phyloP scores from a whole-genome alignment of 1,140 invertebrate genomes.

The Anoplophora glabripennis region DNA sequence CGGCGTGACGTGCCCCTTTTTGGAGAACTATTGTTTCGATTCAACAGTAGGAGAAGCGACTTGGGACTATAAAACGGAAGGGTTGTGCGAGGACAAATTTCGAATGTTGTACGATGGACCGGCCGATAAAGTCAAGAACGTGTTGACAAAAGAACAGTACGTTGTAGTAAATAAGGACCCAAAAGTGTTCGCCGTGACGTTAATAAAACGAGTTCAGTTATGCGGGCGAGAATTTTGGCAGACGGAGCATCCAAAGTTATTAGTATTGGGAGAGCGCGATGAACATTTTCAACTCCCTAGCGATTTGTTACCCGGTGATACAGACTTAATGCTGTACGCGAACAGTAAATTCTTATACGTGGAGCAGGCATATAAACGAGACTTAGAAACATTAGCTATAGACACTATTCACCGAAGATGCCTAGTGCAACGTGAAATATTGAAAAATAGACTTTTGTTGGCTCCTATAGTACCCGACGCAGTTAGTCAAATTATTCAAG shows the following conservation, averaged over 20 bases:
- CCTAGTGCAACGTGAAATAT: not conserved
- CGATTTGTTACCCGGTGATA: not conserved
- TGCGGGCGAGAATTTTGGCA: slow-evolving; percentile 5
- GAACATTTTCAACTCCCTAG: not conserved
- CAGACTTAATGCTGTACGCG: too few species aligned
- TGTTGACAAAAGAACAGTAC: not conserved
- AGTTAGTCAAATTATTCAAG: slow-evolving; percentile 3
- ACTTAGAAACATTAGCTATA: too few species aligned
- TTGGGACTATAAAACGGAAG: slow-evolving; percentile 3
- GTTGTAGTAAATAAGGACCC: slow-evolving; percentile 5
- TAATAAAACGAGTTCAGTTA: not conserved
- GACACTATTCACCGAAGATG: slow-evolving; percentile 1
- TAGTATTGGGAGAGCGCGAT: not conserved
- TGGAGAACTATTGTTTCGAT: slow-evolving; percentile 16
- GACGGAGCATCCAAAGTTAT: slow-evolving; percentile 14
- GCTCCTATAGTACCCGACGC: slow-evolving; percentile 2
- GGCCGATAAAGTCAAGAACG: not conserved
- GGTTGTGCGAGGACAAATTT: not conserved
- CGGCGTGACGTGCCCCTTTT: slow-evolving; percentile 10
- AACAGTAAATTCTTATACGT: too few species aligned
- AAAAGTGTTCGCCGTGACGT: slow-evolving; percentile 8
- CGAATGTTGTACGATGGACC: not conserved
- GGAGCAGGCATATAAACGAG: too few species aligned
- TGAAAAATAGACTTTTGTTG: slow-evolving; percentile 2
- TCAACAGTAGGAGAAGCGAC: slow-evolving; percentile 2